phyloP scores from a whole-genome alignment of 2,888 invertebrate species.

The Morpho helenor region DNA sequence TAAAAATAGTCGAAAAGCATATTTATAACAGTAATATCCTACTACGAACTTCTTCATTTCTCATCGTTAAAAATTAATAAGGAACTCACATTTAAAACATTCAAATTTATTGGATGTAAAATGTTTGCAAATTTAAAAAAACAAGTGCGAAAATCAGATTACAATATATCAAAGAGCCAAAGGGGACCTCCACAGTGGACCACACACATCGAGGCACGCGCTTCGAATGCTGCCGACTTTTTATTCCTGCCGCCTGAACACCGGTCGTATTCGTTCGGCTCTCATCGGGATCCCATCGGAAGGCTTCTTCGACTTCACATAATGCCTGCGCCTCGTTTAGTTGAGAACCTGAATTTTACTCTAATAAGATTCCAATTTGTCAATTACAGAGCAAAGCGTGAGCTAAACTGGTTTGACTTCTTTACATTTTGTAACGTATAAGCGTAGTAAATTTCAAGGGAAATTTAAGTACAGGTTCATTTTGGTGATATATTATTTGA shows the following conservation, averaged over 20 bases:
- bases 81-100: not conserved
- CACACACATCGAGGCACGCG: constrained; percentile 89
- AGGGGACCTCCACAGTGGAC: constrained; percentile 80
- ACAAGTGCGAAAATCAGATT: constrained; percentile 67
- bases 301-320: constrained; percentile 54
- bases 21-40: too few relatives aligned
- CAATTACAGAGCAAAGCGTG: constrained; percentile 81
- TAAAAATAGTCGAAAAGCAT: too few relatives aligned
- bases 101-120: constrained; percentile 8
- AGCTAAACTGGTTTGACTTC: constrained; percentile 71
- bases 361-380: constrained; percentile 86
- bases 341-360: constrained; percentile 77
- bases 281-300: constrained; percentile 64
- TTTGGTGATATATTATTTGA: not conserved
- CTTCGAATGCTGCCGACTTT: constrained; percentile 80
- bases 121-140: constrained; percentile 29
- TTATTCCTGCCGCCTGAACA: constrained; percentile 59
- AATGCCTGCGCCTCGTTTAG: constrained; percentile 51
- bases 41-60: too few relatives aligned
- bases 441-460: constrained; percentile 47
- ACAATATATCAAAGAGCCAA: constrained; percentile 69
- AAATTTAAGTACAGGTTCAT: constrained; percentile 30
- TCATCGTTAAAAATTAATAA: too few relatives aligned
- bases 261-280: constrained; percentile 60
- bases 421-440: constrained; percentile 66